Evolutionary conservation across 2,113 vertebrate species (phyloP).

Genomic region (Bubo blakistoni): DNA sequence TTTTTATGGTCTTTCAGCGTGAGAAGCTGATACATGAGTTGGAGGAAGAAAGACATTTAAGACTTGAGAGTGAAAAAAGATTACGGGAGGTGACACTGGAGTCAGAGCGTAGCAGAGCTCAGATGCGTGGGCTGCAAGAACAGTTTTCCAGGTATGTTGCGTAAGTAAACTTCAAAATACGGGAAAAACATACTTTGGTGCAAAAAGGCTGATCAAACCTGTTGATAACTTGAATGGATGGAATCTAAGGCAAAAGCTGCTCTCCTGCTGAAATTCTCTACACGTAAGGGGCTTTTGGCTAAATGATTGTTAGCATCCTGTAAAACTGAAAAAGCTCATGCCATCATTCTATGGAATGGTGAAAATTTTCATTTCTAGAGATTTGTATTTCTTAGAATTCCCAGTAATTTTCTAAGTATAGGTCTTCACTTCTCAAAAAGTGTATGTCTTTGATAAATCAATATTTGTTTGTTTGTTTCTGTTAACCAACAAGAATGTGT

Average conservation of each 20-base stretch:
- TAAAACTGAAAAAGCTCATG: not conserved
- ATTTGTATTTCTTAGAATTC: not conserved
- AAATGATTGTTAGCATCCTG: not conserved
- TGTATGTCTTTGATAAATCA: not conserved
- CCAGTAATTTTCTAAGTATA: not conserved
- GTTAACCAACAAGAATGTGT: not conserved
- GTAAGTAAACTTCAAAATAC: not conserved
- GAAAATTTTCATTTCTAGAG: not conserved
- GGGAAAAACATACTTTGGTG: not conserved
- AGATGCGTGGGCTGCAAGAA: conserved; percentile 87
- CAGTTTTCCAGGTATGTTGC: conserved; percentile 85
- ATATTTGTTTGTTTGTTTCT: not conserved
- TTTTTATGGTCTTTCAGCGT: conserved; percentile 71
- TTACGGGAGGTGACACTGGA: conserved; percentile 86
- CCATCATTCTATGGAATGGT: not conserved
- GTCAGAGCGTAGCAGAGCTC: conserved; percentile 80
- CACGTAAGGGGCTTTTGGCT: not conserved
- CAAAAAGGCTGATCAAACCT: not conserved
- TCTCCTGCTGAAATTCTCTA: not conserved
- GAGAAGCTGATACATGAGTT: conserved; percentile 92
- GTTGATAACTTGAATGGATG: not conserved
- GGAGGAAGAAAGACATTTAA: conserved; percentile 89
- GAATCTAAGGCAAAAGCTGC: not conserved
- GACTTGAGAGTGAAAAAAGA: conserved; percentile 87
- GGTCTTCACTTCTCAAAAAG: not conserved